These are phyloP conservation scores for Umimayanthus chanpuru DNA, from an alignment of 92 coral and sea anemone genomes.

Conservation along the genomic window DNA sequence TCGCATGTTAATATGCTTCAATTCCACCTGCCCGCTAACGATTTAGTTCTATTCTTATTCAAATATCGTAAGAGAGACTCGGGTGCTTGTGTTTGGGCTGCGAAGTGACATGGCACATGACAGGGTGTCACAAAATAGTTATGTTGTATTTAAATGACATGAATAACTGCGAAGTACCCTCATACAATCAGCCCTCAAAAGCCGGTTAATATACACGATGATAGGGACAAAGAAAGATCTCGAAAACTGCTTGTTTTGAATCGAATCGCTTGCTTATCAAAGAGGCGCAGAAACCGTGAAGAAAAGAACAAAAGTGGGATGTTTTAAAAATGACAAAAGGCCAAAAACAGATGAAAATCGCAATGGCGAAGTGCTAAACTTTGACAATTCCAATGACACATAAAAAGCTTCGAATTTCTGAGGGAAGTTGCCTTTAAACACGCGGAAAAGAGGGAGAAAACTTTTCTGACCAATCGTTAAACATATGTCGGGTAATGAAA, in stretches of 20 bases:
- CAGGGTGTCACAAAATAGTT: constrained; percentile 40
- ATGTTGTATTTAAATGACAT: constrained; percentile 3
- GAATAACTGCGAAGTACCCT: background rate
- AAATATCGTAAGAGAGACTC: constrained; percentile 23
- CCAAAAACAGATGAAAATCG: background rate
- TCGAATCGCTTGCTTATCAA: background rate
- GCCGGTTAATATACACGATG: background rate
- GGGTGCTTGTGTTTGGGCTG: constrained; percentile 21
- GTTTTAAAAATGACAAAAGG: background rate
- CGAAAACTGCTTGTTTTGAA: background rate
- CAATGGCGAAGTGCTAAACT: background rate
- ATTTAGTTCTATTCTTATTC: constrained; percentile 41
- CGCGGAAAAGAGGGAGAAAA: background rate
- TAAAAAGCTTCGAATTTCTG: background rate
- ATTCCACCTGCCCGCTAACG: constrained; percentile 41
- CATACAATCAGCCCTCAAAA: background rate
- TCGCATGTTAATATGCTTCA: constrained; percentile 19
- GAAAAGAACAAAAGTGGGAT: background rate
- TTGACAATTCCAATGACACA: background rate
- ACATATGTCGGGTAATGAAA: background rate
- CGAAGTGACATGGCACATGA: constrained; percentile 37
- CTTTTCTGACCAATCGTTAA: background rate
- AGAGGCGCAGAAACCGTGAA: background rate
- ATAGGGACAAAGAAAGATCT: background rate
- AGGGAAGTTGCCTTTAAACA: background rate